phyloP scores from a whole-genome alignment of 2,113 vertebrate species.

The Ginglymostoma cirratum region DNA sequence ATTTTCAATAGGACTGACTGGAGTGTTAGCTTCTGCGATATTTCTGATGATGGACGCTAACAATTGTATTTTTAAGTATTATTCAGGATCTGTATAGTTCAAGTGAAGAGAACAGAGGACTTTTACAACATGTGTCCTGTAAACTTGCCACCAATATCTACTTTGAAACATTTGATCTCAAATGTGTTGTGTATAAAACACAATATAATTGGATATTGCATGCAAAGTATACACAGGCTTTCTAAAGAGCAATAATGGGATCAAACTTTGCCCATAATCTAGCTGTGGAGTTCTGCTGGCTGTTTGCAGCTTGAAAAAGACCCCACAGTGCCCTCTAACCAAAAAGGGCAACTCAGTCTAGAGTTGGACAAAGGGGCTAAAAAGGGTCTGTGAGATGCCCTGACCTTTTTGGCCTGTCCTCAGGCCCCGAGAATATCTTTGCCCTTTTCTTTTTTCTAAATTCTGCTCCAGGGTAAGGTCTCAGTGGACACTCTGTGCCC shows the following conservation, averaged over 20 bases:
- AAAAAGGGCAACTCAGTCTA: constrained; percentile 66
- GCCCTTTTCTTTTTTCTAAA: constrained; percentile 49
- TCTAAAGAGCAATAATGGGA: neutral
- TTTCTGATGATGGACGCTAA: neutral
- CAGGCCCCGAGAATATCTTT: constrained; percentile 51
- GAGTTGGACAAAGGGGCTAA: constrained; percentile 72
- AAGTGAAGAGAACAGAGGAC: neutral
- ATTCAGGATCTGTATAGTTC: neutral
- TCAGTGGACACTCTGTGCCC: constrained; percentile 38
- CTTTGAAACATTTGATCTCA: neutral
- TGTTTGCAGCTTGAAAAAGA: constrained; percentile 46
- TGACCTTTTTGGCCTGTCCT: constrained; percentile 60
- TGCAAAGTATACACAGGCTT: neutral
- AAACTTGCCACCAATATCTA: neutral
- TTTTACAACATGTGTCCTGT: neutral
- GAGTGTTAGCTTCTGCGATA: neutral
- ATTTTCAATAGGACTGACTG: neutral
- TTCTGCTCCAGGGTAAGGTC: constrained; percentile 45
- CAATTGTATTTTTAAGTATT: neutral
- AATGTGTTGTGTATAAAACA: constrained; percentile 2
- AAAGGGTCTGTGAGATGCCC: constrained; percentile 63
- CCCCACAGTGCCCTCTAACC: constrained; percentile 53
- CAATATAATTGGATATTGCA: constrained; percentile 26
- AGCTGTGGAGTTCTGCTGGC: constrained; percentile 30
- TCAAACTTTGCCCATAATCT: neutral